Evolutionary conservation across 2,888 invertebrate genomes (phyloP), one percentile per base, ranked within the genome.

Genomic region (Gibbula magus): DNA sequence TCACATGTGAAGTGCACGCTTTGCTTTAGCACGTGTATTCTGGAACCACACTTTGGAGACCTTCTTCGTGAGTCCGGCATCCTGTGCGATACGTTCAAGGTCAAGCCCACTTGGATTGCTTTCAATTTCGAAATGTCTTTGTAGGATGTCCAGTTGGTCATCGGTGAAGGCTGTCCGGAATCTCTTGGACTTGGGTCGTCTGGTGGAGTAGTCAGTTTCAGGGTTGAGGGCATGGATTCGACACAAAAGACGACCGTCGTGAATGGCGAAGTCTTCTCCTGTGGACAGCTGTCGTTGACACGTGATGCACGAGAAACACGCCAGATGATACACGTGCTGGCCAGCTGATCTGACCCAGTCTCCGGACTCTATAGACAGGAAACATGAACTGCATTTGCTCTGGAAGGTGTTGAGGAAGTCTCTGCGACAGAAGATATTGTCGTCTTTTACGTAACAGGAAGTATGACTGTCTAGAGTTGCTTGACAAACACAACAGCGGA

Each of bases 101-200:
- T 99, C 99, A 93, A 98, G 98, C 0, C 99, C 99, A 93, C 99
- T 99, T 22, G 99, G 99, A 94, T 99, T 99, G 88, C 98, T 98
- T 94, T 99, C 99, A 92, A 98, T 94, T 94, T 98, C 97, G 94
- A 99, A 99, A 94, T 99, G 99, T 67, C 98, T 98, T 93, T 99
- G 98, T 51, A 99, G 94, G 53, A 89, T 87, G 92, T 98, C 97
- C 83, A 99, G 95, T 93, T 99, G 99, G 91, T 99, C 99, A 93
- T 99, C 99, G 18, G 98, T 99, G 94, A 99, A 99, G 16, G 99
- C 99, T 18, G 99, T 99, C 82, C 99, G 95, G 52, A 99, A 98
- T 81, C 99, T 95, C 95, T 99, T 99, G 91, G 98, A 97, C 94
- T 99, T 99, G 93, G 97, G 13, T 20, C 20, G 32, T 10, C 39